phyloP scores from a whole-genome alignment of 2,797 vertebrate species.

The Dipus sagitta region DNA sequence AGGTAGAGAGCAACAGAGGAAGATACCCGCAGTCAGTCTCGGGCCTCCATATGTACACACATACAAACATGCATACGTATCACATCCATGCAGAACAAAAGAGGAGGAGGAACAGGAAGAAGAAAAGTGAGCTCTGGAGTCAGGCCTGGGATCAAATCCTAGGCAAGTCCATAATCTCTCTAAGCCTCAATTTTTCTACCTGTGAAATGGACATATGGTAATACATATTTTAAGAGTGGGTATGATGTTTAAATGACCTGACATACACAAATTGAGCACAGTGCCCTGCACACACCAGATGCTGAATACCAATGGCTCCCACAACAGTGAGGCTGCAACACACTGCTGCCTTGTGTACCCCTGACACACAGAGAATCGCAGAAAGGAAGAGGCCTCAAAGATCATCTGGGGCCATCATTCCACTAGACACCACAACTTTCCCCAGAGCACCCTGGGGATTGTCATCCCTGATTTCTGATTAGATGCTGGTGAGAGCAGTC shows the following conservation, averaged over 20 bases:
- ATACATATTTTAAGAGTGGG: neutral
- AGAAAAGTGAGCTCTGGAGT: neutral
- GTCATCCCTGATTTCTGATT: conserved; percentile 19
- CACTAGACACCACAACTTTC: neutral
- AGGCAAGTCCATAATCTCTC: conserved; percentile 24
- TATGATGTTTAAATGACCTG: neutral
- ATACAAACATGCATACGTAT: no score
- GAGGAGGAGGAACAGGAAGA: no score
- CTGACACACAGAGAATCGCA: neutral
- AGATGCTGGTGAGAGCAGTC: neutral
- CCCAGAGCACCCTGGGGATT: neutral
- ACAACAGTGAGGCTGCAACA: neutral
- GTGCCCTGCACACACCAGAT: neutral
- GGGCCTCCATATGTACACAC: no score
- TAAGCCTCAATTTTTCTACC: neutral
- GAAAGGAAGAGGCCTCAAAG: neutral
- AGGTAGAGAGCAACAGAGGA: no score
- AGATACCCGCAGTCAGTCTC: no score
- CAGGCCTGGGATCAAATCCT: neutral
- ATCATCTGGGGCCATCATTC: neutral
- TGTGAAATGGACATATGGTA: neutral
- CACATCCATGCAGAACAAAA: no score
- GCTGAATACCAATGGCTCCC: neutral
- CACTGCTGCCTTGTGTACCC: neutral
- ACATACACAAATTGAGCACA: neutral